Evolutionary conservation across 2,888 invertebrate genomes (phyloP).

Genomic region (Coleophora deauratella): DNA sequence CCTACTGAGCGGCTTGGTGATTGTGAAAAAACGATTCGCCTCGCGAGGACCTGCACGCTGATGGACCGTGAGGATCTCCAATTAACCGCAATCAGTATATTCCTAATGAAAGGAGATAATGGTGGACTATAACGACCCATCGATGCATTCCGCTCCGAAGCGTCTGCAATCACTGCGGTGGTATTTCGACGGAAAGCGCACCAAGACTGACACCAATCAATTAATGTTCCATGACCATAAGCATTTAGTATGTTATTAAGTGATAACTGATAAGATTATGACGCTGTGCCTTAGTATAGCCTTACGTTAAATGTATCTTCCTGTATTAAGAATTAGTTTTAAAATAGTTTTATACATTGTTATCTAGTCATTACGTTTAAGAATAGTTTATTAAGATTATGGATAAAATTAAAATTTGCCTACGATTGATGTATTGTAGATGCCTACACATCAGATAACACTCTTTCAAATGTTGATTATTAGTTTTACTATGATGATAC

Average conservation of each 20-base stretch:
- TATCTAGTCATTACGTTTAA: conserved; percentile 67
- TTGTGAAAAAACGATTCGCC: conserved; percentile 68
- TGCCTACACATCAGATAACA: no score
- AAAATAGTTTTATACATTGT: conserved; percentile 47
- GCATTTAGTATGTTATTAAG: conserved; percentile 47
- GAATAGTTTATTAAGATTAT: conserved; percentile 27
- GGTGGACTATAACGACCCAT: conserved; percentile 67
- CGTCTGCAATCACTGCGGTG: conserved; percentile 43
- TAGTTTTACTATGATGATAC: conserved; percentile 37
- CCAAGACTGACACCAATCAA: conserved; percentile 64
- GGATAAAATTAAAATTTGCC: conserved; percentile 1
- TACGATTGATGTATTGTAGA: no score
- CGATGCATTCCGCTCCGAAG: conserved; percentile 63
- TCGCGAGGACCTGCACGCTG: conserved; percentile 47
- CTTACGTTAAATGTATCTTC: conserved; percentile 43
- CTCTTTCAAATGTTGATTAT: no score
- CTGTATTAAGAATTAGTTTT: conserved; percentile 38
- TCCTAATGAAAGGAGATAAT: conserved; percentile 73
- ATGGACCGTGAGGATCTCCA: conserved; percentile 63
- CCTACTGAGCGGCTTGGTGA: conserved; percentile 64
- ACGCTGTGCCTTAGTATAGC: conserved; percentile 66
- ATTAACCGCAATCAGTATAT: conserved; percentile 74
- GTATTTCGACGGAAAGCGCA: conserved; percentile 58
- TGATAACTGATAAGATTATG: conserved; percentile 47
- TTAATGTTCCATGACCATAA: conserved; percentile 46